Conservation (phyloP, 1,140 invertebrate species). For the Planococcus citri region DNA sequence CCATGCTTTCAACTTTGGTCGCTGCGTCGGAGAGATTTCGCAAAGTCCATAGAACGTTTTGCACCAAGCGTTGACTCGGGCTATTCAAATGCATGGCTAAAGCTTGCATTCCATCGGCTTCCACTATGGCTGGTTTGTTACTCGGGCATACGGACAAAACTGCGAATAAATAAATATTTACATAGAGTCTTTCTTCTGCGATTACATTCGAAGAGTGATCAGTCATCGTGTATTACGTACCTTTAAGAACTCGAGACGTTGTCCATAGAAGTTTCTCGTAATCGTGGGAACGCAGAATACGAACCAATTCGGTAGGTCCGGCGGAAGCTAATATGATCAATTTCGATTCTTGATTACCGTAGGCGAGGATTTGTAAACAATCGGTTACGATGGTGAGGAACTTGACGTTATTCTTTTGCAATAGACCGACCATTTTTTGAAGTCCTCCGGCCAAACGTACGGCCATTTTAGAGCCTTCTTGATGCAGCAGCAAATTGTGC, state of each 20-base stretch:
- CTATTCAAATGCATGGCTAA: conserved; percentile 85
- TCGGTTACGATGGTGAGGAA: conserved; percentile 98
- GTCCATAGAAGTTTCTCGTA: conserved; percentile 99
- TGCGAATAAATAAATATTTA: conserved; percentile 25
- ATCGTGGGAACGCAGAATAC: conserved; percentile 92
- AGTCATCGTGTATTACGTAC: conserved; percentile 30
- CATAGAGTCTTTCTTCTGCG: neutral
- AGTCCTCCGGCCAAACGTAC: conserved; percentile 90
- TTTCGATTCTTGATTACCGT: conserved; percentile 98
- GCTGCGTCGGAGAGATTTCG: conserved; percentile 96
- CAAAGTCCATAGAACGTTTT: conserved; percentile 95
- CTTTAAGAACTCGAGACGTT: conserved; percentile 91
- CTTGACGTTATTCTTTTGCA: conserved; percentile 93
- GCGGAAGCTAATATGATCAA: conserved; percentile 95
- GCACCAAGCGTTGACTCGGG: conserved; percentile 72
- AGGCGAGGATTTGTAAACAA: conserved; percentile 94
- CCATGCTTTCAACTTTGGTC: conserved; percentile 84
- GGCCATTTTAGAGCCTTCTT: conserved; percentile 96
- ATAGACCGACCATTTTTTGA: conserved; percentile 94
- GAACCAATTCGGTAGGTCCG: conserved; percentile 89
- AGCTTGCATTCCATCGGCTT: conserved; percentile 94
- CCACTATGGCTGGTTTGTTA: conserved; percentile 95
- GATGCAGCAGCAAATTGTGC: conserved; percentile 94
- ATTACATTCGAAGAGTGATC: too few species aligned
- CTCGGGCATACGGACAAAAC: conserved; percentile 92